phyloP scores from a whole-genome alignment of 37 sponge, comb jelly and placozoan species.

The Haliclona indistincta region DNA sequence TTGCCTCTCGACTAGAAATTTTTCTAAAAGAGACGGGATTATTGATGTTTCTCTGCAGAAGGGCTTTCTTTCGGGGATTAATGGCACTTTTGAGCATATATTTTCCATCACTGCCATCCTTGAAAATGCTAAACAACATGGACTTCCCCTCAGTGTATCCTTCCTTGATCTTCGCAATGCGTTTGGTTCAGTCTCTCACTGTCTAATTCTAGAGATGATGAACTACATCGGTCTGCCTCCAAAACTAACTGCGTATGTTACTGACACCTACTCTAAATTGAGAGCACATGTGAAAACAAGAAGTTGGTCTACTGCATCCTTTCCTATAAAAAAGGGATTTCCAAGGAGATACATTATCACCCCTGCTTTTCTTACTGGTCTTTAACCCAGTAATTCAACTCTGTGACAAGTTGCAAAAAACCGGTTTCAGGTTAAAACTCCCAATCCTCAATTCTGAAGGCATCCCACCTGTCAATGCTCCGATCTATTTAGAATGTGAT shows the following conservation, averaged over 20 bases:
- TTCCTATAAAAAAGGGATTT: background rate
- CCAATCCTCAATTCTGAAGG: constrained; percentile 5
- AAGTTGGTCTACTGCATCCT: constrained; percentile 11
- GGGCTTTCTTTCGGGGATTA: constrained; percentile 12
- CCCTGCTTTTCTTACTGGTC: no score
- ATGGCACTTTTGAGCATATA: constrained; percentile 41
- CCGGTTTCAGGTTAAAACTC: background rate
- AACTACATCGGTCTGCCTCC: background rate
- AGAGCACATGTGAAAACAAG: constrained; percentile 19
- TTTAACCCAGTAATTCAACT: background rate
- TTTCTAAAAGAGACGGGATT: background rate
- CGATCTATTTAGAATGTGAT: background rate
- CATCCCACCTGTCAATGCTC: background rate
- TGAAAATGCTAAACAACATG: constrained; percentile 22
- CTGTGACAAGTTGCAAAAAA: background rate
- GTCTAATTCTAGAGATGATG: constrained; percentile 11
- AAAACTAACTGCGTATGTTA: constrained; percentile 1
- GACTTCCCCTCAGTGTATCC: constrained; percentile 15
- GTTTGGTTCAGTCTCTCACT: constrained; percentile 35
- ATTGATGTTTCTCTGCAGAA: constrained; percentile 15
- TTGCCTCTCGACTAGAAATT: constrained; percentile 11
- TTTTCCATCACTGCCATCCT: constrained; percentile 25
- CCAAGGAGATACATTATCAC: constrained; percentile 11
- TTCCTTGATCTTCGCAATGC: constrained; percentile 46
- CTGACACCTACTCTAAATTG: constrained; percentile 1